Percentiles rank a stretch among this genome's conserved stretches.
These are phyloP conservation scores for Perithous albicinctus DNA, from an alignment of 2,888 invertebrate genomes.

Conservation along the genomic window DNA sequence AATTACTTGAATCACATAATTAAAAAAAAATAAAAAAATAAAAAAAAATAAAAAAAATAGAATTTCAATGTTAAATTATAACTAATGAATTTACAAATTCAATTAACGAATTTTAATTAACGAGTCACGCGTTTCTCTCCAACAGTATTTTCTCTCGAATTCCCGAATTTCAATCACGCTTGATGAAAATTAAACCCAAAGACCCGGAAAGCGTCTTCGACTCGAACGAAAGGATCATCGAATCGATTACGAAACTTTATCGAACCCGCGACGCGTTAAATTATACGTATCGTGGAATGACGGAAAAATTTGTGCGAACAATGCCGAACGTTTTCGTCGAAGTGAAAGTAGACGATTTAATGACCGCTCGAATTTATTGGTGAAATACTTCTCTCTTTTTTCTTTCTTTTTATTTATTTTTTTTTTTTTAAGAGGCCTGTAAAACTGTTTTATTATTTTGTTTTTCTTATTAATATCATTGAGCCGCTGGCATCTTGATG, in stretches of 20 bases:
- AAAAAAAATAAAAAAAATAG: too few relatives aligned
- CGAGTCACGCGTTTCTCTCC: too few relatives aligned
- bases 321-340: slow-evolving; percentile 27
- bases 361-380: slow-evolving; percentile 46
- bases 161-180: not conserved
- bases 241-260: slow-evolving; percentile 63
- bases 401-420: too few relatives aligned
- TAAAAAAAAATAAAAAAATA: too few relatives aligned
- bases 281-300: slow-evolving; percentile 62
- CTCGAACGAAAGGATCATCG: slow-evolving; percentile 33
- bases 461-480: not conserved
- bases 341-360: slow-evolving; percentile 57
- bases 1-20: too few relatives aligned
- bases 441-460: slow-evolving; percentile 10
- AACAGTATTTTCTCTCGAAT: not conserved
- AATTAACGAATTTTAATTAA: too few relatives aligned
- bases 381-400: too few relatives aligned
- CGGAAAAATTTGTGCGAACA: slow-evolving; percentile 41
- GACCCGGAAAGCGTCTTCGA: too few relatives aligned
- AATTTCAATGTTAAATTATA: too few relatives aligned
- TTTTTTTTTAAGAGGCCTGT: not conserved
- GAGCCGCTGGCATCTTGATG: not conserved
- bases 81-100: too few relatives aligned
- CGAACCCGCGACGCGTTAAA: slow-evolving; percentile 64
- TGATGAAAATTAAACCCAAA: not conserved